These are phyloP conservation scores for Ornithorhynchus anatinus DNA, from an alignment of 2,113 vertebrate genomes.

Conservation along the genomic window DNA sequence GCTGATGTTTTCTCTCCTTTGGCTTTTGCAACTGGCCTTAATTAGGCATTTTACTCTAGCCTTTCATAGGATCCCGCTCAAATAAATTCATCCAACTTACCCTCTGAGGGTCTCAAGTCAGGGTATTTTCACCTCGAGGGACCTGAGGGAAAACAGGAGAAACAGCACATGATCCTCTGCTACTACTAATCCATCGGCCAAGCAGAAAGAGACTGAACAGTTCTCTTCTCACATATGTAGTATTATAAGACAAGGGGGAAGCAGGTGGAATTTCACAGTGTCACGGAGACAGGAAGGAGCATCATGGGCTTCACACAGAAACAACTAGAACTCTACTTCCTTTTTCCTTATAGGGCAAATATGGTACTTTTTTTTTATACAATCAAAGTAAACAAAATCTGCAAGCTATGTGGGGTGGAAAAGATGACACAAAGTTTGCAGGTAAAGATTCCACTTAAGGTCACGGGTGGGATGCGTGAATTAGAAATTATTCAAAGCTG, in stretches of 20 bases:
- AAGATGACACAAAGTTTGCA: slow-evolving; percentile 58
- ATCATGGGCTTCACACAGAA: slow-evolving; percentile 74
- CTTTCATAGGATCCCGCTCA: fast-evolving
- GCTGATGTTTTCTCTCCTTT: too few relatives aligned
- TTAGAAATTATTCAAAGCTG: slow-evolving; percentile 21
- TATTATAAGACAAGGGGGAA: slow-evolving; percentile 69
- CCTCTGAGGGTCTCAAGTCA: slow-evolving; percentile 78
- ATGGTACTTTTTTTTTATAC: background rate
- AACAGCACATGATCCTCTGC: slow-evolving; percentile 68
- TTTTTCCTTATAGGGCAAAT: slow-evolving; percentile 66
- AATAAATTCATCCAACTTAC: slow-evolving; percentile 68
- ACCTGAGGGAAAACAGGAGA: slow-evolving; percentile 65
- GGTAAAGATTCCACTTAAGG: slow-evolving; percentile 57
- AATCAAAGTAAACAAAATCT: slow-evolving; percentile 17
- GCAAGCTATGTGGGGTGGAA: slow-evolving; percentile 61
- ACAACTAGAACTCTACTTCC: slow-evolving; percentile 76
- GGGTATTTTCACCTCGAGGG: slow-evolving; percentile 76
- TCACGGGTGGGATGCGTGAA: slow-evolving; percentile 62
- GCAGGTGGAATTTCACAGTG: slow-evolving; percentile 80
- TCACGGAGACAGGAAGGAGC: slow-evolving; percentile 83
- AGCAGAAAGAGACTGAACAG: slow-evolving; percentile 49
- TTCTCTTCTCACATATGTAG: slow-evolving; percentile 21
- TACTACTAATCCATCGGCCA: slow-evolving; percentile 66
- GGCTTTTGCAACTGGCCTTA: background rate
- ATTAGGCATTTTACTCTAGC: background rate